Percentiles rank a stretch among this genome's conserved stretches.
Conservation (phyloP, 2,797 vertebrate species). For the Sandelia bainsii region DNA sequence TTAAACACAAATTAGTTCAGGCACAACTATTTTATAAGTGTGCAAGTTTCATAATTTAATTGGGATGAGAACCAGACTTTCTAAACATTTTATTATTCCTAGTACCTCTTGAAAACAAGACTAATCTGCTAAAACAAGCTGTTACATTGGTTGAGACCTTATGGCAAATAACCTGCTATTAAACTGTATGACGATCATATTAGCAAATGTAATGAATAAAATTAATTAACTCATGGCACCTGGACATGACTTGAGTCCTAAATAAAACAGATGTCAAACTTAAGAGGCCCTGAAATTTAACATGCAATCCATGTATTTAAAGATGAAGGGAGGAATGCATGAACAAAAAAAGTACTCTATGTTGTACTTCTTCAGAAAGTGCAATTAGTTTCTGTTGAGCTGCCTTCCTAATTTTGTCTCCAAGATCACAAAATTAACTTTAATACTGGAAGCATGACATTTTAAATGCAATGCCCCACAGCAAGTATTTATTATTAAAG, state of each 20-base stretch:
- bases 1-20: slow-evolving; percentile 40
- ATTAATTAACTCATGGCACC: slow-evolving; percentile 51
- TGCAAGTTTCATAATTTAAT: slow-evolving; percentile 33
- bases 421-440: slow-evolving; percentile 27
- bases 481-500: slow-evolving; percentile 39
- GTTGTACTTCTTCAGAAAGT: slow-evolving; percentile 33
- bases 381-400: slow-evolving; percentile 35
- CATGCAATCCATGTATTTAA: background rate
- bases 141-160: slow-evolving; percentile 6
- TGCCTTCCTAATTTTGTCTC: slow-evolving; percentile 12
- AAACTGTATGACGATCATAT: slow-evolving; percentile 24
- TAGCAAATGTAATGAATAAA: slow-evolving; percentile 45
- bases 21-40: slow-evolving; percentile 8
- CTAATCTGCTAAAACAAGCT: background rate
- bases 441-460: slow-evolving; percentile 11
- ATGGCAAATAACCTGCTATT: slow-evolving; percentile 7
- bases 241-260: slow-evolving; percentile 49
- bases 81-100: slow-evolving; percentile 30
- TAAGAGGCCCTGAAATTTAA: slow-evolving; percentile 17
- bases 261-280: slow-evolving; percentile 56
- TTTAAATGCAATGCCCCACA: slow-evolving; percentile 27
- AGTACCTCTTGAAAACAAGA: background rate
- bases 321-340: slow-evolving; percentile 19
- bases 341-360: slow-evolving; percentile 48
- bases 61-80: slow-evolving; percentile 23